phyloP scores from a whole-genome alignment of 2,888 invertebrate genomes.

The Ptychoptera contaminata region DNA sequence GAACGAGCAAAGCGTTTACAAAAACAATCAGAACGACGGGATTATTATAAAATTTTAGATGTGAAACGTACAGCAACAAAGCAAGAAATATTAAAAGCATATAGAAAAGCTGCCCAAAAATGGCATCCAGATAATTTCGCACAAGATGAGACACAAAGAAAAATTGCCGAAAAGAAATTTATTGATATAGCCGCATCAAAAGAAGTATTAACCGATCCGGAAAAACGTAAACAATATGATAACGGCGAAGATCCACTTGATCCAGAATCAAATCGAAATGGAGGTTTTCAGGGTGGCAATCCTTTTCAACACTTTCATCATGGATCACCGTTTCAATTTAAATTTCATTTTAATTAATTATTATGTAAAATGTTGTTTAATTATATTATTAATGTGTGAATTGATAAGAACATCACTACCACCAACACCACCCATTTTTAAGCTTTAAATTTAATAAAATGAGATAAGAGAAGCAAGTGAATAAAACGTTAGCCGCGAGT shows the following conservation, averaged over 20 bases:
- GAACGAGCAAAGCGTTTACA: constrained; percentile 78
- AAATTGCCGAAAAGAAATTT: constrained; percentile 90
- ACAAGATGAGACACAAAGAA: constrained; percentile 61
- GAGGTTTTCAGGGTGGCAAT: constrained; percentile 42
- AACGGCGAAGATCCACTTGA: constrained; percentile 92
- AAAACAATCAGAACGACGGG: constrained; percentile 81
- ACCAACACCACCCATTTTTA: too few relatives aligned
- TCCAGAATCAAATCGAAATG: constrained; percentile 59
- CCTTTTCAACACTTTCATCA: constrained; percentile 74
- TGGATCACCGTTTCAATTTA: constrained; percentile 88
- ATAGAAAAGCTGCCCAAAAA: constrained; percentile 89
- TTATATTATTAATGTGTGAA: too few relatives aligned
- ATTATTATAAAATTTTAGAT: constrained; percentile 94
- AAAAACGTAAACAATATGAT: constrained; percentile 90
- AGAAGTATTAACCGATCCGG: constrained; percentile 75
- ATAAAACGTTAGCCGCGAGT: too few relatives aligned
- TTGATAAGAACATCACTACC: too few relatives aligned
- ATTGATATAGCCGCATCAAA: constrained; percentile 98
- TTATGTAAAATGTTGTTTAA: too few relatives aligned
- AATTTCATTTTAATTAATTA: constrained; percentile 89
- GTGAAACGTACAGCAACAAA: constrained; percentile 84
- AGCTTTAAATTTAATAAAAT: too few relatives aligned
- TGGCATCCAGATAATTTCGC: constrained; percentile 98
- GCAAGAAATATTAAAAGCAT: constrained; percentile 88
- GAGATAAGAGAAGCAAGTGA: too few relatives aligned